phyloP scores from a whole-genome alignment of 2,888 invertebrate genomes.

The Pyrocoelia pectoralis region DNA sequence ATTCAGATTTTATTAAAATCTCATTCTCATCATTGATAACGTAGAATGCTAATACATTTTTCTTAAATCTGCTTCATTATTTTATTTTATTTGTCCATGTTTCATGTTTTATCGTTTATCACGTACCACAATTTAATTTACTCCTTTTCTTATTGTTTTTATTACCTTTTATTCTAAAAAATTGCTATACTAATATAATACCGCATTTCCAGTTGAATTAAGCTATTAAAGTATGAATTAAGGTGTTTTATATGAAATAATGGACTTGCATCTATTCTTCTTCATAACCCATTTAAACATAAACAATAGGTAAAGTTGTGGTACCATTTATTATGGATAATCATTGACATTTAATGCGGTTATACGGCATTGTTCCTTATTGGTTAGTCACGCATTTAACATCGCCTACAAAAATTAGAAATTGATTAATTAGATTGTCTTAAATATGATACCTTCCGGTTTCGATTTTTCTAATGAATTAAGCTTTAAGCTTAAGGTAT shows the following conservation, averaged over 20 bases:
- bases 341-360: slow-evolving; percentile 43
- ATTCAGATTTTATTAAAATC: no score
- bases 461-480: slow-evolving; percentile 13
- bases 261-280: slow-evolving; percentile 34
- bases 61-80: no score
- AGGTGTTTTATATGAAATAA: slow-evolving; percentile 7
- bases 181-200: no score
- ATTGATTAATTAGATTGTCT: slow-evolving; percentile 36
- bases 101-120: no score
- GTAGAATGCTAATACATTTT: no score
- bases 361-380: slow-evolving; percentile 39
- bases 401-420: slow-evolving; percentile 37
- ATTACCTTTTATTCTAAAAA: no score
- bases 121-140: no score
- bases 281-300: slow-evolving; percentile 42
- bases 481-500: not conserved
- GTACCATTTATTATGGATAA: slow-evolving; percentile 41
- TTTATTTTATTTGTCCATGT: no score
- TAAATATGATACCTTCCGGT: slow-evolving; percentile 29
- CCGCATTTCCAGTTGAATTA: no score
- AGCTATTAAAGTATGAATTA: slow-evolving; percentile 29
- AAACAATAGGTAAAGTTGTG: slow-evolving; percentile 40
- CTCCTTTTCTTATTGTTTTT: no score
- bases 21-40: no score
- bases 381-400: slow-evolving; percentile 34